A percentile compares a stretch with the other conserved stretches of the same genome.
These are phyloP conservation scores for Paramuricea clavata DNA, from an alignment of 92 coral and sea anemone species.

Conservation along the genomic window DNA sequence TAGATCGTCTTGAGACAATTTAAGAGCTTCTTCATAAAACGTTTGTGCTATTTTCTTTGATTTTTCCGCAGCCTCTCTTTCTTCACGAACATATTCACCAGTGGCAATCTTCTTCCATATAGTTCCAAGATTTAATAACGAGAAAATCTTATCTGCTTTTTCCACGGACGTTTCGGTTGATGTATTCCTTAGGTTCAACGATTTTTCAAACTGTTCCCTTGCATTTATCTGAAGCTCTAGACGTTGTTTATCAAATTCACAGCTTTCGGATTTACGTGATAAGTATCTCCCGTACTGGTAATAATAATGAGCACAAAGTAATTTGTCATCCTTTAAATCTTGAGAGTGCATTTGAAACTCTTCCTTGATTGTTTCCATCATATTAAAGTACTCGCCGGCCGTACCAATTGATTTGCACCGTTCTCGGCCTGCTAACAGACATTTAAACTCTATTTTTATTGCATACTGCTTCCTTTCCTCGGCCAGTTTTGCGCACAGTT, in stretches of 20 bases:
- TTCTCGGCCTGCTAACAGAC: constrained; percentile 3
- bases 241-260: too few species aligned
- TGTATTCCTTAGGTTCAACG: neutral
- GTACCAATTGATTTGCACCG: neutral
- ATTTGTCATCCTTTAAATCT: neutral
- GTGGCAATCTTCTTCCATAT: neutral
- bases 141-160: neutral
- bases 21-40: neutral
- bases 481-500: neutral
- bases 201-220: neutral
- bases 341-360: neutral
- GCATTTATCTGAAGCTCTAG: neutral
- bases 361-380: neutral
- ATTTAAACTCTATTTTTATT: neutral
- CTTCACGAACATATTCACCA: neutral
- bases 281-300: neutral
- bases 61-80: neutral
- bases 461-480: neutral
- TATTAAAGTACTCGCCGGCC: neutral
- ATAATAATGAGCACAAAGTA: neutral
- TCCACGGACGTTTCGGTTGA: neutral
- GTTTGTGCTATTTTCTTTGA: neutral
- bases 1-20: neutral
- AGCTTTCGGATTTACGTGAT: too few species aligned
- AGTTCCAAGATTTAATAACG: neutral